Percentiles rank a stretch among this genome's conserved stretches.
phyloP scores from a whole-genome alignment of 2,797 vertebrate genomes.

The Pelobates cultripes region DNA sequence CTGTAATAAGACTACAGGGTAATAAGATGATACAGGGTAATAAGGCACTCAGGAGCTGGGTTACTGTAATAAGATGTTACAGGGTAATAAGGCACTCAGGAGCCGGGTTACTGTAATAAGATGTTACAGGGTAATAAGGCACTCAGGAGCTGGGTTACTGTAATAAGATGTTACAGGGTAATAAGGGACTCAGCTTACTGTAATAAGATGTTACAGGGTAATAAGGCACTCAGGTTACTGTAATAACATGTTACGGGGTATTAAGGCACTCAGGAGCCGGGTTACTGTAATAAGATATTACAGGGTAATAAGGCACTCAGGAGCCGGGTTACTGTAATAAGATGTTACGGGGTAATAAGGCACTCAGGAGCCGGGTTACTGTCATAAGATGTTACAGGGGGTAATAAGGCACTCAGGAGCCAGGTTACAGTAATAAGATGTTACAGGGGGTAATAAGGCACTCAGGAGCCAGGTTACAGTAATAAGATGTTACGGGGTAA shows the following conservation, averaged over 20 bases:
- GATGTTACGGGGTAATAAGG: constrained; percentile 23
- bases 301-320: constrained; percentile 1
- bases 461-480: neutral
- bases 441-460: constrained; percentile 1
- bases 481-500: neutral
- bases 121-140: neutral
- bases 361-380: neutral
- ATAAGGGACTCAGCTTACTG: neutral
- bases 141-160: neutral
- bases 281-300: constrained; percentile 25
- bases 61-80: constrained; percentile 19
- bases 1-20: constrained; percentile 22
- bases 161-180: too few relatives aligned
- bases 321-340: constrained; percentile 17
- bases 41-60: constrained; percentile 12
- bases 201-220: neutral
- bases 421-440: neutral
- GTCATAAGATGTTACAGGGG: neutral
- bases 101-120: constrained; percentile 3
- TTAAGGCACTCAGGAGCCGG: neutral
- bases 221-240: neutral
- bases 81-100: constrained; percentile 20
- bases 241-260: constrained; percentile 11
- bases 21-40: constrained; percentile 17
- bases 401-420: constrained; percentile 1